A percentile compares a stretch with the other conserved stretches of the same genome.
Conservation (phyloP, 2,888 invertebrate species). For the Drosophila ustulata region DNA sequence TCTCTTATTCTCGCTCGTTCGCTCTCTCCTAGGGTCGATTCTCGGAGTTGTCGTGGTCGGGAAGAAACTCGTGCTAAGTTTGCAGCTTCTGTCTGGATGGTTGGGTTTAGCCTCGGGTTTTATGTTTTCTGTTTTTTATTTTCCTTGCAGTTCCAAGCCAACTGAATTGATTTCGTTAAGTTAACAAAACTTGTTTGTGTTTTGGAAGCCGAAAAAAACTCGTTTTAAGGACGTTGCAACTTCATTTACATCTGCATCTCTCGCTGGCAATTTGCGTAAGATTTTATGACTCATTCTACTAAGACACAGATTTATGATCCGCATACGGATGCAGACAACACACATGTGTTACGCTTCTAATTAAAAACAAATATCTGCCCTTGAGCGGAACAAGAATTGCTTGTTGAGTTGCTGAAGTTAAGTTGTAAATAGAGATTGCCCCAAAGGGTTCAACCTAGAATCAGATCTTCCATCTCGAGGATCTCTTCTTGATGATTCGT, state of each 20-base stretch:
- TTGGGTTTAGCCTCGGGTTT: slow-evolving; percentile 22
- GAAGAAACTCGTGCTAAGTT: slow-evolving; percentile 69
- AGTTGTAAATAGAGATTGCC: not conserved
- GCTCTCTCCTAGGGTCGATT: slow-evolving; percentile 20
- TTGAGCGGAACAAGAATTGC: not conserved
- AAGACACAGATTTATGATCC: slow-evolving; percentile 19
- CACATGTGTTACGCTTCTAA: not conserved
- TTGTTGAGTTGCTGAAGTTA: not conserved
- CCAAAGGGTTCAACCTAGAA: not conserved
- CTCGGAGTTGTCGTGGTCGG: slow-evolving; percentile 30
- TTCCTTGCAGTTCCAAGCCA: slow-evolving; percentile 31
- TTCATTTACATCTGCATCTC: slow-evolving; percentile 37
- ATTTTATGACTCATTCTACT: slow-evolving; percentile 66
- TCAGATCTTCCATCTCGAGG: not conserved
- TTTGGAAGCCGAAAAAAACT: slow-evolving; percentile 61
- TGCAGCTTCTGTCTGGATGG: slow-evolving; percentile 40
- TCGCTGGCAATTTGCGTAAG: slow-evolving; percentile 50
- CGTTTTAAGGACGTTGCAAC: slow-evolving; percentile 70
- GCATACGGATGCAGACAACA: not conserved
- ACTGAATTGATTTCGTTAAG: slow-evolving; percentile 74
- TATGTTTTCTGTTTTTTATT: not conserved
- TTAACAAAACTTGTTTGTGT: slow-evolving; percentile 70
- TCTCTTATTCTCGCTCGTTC: slow-evolving; percentile 4
- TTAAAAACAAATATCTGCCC: slow-evolving; percentile 11
- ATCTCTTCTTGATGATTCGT: not conserved